phyloP scores from a whole-genome alignment of 2,797 vertebrate genomes.

The Neomorphus geoffroyi region DNA sequence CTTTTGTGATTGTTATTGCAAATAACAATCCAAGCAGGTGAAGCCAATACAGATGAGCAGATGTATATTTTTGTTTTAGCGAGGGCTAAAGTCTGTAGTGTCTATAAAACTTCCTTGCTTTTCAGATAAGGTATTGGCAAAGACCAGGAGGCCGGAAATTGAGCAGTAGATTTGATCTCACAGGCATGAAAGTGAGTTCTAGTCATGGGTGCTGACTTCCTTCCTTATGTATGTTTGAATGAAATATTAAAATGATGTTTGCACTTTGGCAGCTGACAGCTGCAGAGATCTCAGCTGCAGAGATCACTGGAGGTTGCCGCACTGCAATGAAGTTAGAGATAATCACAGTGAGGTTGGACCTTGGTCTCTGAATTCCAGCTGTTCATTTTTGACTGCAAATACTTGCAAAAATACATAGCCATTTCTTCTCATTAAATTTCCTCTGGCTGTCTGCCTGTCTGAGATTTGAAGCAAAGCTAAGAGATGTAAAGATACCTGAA shows the following conservation, averaged over 20 bases:
- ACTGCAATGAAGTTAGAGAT: not conserved
- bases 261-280: not conserved
- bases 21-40: not conserved
- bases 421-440: not conserved
- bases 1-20: not conserved
- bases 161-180: not conserved
- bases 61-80: not conserved
- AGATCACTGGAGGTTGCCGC: not conserved
- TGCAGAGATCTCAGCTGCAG: not conserved
- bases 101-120: not conserved
- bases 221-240: not conserved
- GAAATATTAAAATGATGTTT: not conserved
- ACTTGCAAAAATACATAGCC: not conserved
- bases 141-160: not conserved
- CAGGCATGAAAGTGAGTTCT: not conserved
- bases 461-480: not conserved
- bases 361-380: not conserved
- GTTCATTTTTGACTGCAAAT: conserved; percentile 10
- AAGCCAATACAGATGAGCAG: not conserved
- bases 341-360: not conserved
- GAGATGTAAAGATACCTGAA: not conserved
- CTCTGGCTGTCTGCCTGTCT: not conserved
- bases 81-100: not conserved
- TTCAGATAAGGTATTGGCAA: not conserved
- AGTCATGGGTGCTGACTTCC: not conserved